phyloP scores from a whole-genome alignment of 2,113 vertebrate species.

The Kobus ellipsiprymnus region DNA sequence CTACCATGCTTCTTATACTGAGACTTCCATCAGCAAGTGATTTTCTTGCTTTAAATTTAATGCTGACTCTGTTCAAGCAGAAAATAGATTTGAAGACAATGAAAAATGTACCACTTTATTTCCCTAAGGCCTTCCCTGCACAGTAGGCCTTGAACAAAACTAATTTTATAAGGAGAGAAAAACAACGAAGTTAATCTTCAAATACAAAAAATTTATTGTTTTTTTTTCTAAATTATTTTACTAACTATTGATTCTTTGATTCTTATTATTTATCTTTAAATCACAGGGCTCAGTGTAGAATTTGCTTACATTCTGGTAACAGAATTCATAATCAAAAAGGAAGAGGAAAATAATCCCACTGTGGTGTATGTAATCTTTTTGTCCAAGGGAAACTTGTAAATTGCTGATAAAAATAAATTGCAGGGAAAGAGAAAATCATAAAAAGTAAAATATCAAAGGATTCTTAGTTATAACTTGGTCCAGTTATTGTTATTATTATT shows the following conservation, averaged over 20 bases:
- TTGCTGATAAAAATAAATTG: slow-evolving; percentile 7
- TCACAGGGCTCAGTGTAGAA: slow-evolving; percentile 16
- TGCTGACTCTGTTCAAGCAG: slow-evolving; percentile 65
- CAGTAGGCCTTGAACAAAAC: slow-evolving; percentile 72
- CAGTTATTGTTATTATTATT: neutral
- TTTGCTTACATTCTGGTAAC: slow-evolving; percentile 46
- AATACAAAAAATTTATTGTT: slow-evolving; percentile 53
- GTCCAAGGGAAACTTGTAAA: neutral
- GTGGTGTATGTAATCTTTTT: neutral
- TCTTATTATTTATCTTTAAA: slow-evolving; percentile 41
- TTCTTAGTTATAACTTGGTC: neutral
- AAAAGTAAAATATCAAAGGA: neutral
- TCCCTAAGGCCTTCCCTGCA: slow-evolving; percentile 67
- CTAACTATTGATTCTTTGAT: slow-evolving; percentile 59
- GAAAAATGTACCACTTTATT: slow-evolving; percentile 75
- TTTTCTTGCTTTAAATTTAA: slow-evolving; percentile 72
- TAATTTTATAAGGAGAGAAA: slow-evolving; percentile 70
- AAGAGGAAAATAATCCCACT: neutral
- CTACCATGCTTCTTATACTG: slow-evolving; percentile 10
- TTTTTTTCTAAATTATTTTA: slow-evolving; percentile 61
- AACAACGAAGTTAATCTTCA: slow-evolving; percentile 70
- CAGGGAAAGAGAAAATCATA: neutral
- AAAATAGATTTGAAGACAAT: slow-evolving; percentile 77
- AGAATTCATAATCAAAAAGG: slow-evolving; percentile 52
- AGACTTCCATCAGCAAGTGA: slow-evolving; percentile 55